Conservation (phyloP, 2,888 invertebrate species). For the Chrysolina oricalcia region DNA sequence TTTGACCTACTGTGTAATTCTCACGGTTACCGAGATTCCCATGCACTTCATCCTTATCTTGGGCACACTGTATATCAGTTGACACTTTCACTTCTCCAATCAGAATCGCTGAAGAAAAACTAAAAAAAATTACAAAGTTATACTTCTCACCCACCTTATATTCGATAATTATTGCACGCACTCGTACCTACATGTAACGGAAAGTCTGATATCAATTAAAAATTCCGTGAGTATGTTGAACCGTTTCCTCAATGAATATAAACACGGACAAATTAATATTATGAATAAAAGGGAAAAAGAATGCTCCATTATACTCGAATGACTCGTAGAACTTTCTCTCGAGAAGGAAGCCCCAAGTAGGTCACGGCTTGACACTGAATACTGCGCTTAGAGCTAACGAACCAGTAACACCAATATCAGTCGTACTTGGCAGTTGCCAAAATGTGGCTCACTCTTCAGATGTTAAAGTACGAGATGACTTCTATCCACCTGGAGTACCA, state of each 20-base stretch:
- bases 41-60: too few relatives aligned
- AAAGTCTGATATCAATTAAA: background rate
- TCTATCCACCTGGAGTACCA: slow-evolving; percentile 1
- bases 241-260: slow-evolving; percentile 32
- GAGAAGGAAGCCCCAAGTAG: slow-evolving; percentile 49
- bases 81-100: too few relatives aligned
- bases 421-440: slow-evolving; percentile 37
- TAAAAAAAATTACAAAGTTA: background rate
- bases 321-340: slow-evolving; percentile 51
- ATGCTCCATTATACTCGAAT: slow-evolving; percentile 48
- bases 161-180: background rate
- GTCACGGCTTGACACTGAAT: slow-evolving; percentile 49
- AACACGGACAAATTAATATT: slow-evolving; percentile 35
- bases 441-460: slow-evolving; percentile 31
- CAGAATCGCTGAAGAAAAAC: too few relatives aligned
- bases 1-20: too few relatives aligned
- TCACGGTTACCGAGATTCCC: too few relatives aligned
- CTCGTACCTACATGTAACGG: background rate
- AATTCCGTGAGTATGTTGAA: slow-evolving; percentile 3
- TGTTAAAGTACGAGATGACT: slow-evolving; percentile 13
- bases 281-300: slow-evolving; percentile 52
- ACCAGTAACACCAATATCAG: slow-evolving; percentile 47
- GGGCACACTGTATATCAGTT: too few relatives aligned
- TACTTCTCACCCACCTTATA: background rate
- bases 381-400: slow-evolving; percentile 42